Conservation (phyloP, 2,888 invertebrate genomes). For the Heliothis peltigera region DNA sequence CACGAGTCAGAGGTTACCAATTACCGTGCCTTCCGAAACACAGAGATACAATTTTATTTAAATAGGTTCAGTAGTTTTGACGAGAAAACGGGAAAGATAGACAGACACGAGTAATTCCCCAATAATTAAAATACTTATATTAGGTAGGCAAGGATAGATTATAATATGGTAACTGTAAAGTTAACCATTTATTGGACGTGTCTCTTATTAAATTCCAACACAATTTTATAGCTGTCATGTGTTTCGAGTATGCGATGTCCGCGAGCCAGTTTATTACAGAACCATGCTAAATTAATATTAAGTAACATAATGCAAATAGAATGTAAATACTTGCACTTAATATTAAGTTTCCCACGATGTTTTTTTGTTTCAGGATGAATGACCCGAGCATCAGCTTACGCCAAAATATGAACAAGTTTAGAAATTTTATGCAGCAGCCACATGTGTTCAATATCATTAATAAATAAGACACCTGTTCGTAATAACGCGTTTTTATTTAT, state of each 20-base stretch:
- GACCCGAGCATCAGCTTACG: background rate
- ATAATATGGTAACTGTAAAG: no score
- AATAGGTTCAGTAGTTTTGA: no score
- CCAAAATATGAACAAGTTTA: background rate
- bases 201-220: background rate
- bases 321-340: conserved; percentile 2
- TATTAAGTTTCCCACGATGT: background rate
- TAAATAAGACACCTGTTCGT: background rate
- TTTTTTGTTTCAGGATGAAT: conserved; percentile 1
- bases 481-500: background rate
- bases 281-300: background rate
- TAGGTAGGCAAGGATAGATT: no score
- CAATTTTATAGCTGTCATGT: no score
- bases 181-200: background rate
- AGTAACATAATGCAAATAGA: background rate
- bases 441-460: background rate
- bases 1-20: no score
- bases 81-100: no score
- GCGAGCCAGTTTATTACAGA: background rate
- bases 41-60: no score
- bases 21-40: no score
- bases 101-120: no score
- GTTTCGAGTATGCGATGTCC: background rate
- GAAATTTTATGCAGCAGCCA: background rate
- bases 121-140: no score